These are phyloP conservation scores for Thripadectes ignobilis DNA, from an alignment of 2,797 vertebrate genomes.

Conservation along the genomic window DNA sequence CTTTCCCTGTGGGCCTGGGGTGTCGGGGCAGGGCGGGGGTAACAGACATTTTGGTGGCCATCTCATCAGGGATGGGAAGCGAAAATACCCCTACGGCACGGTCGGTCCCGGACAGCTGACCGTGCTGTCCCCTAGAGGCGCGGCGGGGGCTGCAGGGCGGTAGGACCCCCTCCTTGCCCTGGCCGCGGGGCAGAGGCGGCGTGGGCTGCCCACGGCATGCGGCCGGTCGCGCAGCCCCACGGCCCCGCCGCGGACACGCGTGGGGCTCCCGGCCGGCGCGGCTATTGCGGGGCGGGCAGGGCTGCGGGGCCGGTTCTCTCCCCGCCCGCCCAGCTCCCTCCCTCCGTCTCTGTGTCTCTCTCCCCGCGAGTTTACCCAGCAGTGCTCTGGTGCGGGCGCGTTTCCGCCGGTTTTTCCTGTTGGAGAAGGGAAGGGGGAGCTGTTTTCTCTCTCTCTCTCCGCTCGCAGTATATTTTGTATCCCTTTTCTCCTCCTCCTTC, in stretches of 20 bases:
- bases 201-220: not conserved
- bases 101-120: rapidly evolving
- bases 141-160: not conserved
- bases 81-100: not conserved
- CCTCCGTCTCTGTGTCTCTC: not conserved
- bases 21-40: rapidly evolving
- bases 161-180: not conserved
- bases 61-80: rapidly evolving
- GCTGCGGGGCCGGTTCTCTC: not conserved
- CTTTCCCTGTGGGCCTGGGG: not conserved
- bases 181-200: not conserved
- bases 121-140: not conserved
- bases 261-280: not conserved
- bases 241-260: not conserved
- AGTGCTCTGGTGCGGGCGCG: constrained; percentile 64
- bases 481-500: constrained; percentile 42
- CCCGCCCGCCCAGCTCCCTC: not conserved
- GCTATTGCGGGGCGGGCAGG: not conserved
- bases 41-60: not conserved
- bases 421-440: constrained; percentile 69
- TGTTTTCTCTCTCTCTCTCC: constrained; percentile 41
- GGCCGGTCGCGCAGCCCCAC: too few relatives aligned
- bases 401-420: constrained; percentile 77
- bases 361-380: constrained; percentile 57
- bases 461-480: constrained; percentile 11